These are phyloP conservation scores for Plebejus argus DNA, from an alignment of 2,888 invertebrate genomes.

Conservation along the genomic window DNA sequence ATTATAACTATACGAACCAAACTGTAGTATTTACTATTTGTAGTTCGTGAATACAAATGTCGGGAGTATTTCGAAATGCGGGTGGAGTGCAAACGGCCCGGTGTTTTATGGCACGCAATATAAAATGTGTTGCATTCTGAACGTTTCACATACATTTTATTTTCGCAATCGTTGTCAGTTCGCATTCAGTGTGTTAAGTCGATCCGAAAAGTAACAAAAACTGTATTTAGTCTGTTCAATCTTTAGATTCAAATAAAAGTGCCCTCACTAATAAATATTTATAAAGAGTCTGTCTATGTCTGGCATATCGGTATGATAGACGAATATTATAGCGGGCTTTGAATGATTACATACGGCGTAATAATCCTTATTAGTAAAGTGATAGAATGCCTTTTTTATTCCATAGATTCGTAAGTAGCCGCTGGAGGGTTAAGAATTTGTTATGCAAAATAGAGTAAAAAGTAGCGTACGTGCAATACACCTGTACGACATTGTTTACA, in stretches of 20 bases:
- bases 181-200: background rate
- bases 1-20: background rate
- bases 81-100: background rate
- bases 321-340: no score
- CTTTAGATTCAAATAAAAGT: background rate
- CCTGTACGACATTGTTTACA: background rate
- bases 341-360: no score
- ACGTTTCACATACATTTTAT: conserved; percentile 18
- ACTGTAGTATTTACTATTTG: background rate
- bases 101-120: conserved; percentile 26
- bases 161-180: conserved; percentile 4
- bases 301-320: no score
- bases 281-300: no score
- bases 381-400: background rate
- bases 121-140: conserved; percentile 25
- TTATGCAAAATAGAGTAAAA: conserved; percentile 7
- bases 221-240: background rate
- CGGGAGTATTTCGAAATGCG: conserved; percentile 14
- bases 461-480: background rate
- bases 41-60: background rate
- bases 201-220: background rate
- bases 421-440: conserved; percentile 8
- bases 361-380: no score
- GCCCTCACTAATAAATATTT: no score
- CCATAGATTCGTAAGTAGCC: background rate